phyloP scores from a whole-genome alignment of 2,797 vertebrate genomes.

The Gallirallus australis region DNA sequence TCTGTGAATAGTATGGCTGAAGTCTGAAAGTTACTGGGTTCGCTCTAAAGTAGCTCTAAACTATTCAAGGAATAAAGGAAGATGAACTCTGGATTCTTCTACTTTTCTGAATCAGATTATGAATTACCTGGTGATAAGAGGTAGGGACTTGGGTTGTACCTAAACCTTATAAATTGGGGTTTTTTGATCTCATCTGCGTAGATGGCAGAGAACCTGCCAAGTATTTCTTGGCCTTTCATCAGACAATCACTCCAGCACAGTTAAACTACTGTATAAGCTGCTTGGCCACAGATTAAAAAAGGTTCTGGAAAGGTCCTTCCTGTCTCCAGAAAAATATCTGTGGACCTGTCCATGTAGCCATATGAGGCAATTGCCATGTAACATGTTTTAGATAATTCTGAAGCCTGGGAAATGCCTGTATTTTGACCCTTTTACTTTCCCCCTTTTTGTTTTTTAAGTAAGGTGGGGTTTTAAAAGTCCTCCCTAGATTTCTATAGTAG shows the following conservation, averaged over 20 bases:
- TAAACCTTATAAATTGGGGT: not conserved
- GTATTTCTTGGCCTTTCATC: slow-evolving; percentile 5
- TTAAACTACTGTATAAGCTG: not conserved
- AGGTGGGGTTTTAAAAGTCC: not conserved
- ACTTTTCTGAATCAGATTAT: not conserved
- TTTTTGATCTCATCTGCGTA: not conserved
- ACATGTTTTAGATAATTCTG: not conserved
- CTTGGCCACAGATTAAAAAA: not conserved
- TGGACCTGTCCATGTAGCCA: not conserved
- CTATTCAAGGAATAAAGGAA: not conserved
- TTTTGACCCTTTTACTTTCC: not conserved
- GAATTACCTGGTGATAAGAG: not conserved
- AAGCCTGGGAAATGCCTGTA: not conserved
- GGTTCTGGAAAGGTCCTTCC: not conserved
- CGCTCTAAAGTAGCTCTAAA: not conserved
- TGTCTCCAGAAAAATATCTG: not conserved
- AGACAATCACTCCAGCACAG: slow-evolving; percentile 35
- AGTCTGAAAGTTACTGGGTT: not conserved
- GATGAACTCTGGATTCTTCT: not conserved
- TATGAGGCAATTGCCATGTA: not conserved
- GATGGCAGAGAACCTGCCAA: not conserved
- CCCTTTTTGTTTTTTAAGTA: too few relatives aligned
- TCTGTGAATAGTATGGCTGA: not conserved
- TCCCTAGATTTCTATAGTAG: not conserved
- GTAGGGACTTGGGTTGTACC: not conserved